Evolutionary conservation across 2,888 invertebrate species (phyloP).

Genomic region (Auanema sp.): DNA sequence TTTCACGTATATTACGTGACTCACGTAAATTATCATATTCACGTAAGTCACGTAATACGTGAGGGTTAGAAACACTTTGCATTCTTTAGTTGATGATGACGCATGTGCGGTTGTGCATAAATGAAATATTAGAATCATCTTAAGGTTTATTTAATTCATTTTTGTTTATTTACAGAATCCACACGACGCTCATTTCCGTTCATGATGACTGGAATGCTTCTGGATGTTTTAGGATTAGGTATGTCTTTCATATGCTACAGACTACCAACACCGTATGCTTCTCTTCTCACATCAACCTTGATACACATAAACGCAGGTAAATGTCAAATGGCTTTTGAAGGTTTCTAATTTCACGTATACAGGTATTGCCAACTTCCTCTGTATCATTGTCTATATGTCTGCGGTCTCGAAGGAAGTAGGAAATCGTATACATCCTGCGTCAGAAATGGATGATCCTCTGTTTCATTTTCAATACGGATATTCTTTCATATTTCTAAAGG

Average conservation of each 20-base stretch:
- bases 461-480: constrained; percentile 62
- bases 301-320: constrained; percentile 61
- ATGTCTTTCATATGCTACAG: constrained; percentile 47
- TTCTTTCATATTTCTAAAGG: constrained; percentile 60
- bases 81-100: no score
- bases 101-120: no score
- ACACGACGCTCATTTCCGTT: constrained; percentile 53
- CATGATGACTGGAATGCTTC: constrained; percentile 47
- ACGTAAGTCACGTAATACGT: neutral
- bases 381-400: constrained; percentile 63
- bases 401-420: constrained; percentile 63
- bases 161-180: constrained; percentile 48
- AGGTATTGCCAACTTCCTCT: constrained; percentile 60
- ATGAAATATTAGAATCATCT: neutral
- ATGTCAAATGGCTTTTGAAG: neutral
- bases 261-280: constrained; percentile 50
- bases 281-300: constrained; percentile 50
- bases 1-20: neutral
- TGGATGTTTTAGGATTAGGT: constrained; percentile 35
- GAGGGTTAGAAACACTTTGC: no score
- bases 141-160: neutral
- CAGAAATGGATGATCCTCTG: constrained; percentile 63
- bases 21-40: neutral
- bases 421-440: constrained; percentile 60
- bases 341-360: constrained; percentile 11